A percentile compares a stretch with the other conserved stretches of the same genome.
phyloP scores from a whole-genome alignment of 2,113 vertebrate species.

The Sorex araneus region DNA sequence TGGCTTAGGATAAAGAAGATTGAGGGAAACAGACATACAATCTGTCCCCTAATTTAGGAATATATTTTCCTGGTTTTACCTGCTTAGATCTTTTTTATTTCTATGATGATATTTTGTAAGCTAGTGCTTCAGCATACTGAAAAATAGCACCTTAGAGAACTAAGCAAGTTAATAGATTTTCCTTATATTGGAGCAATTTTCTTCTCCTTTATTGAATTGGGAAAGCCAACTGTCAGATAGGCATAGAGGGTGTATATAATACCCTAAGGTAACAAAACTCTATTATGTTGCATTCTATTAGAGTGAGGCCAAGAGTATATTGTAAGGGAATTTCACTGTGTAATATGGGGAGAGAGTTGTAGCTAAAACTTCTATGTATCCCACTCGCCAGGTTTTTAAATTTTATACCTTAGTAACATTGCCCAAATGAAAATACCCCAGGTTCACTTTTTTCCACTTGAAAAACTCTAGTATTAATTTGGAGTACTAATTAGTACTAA shows the following conservation, averaged over 20 bases:
- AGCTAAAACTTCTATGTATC: conserved; percentile 27
- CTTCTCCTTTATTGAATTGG: conserved; percentile 69
- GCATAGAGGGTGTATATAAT: conserved; percentile 52
- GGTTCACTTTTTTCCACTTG: conserved; percentile 72
- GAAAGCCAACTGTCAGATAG: conserved; percentile 70
- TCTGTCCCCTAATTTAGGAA: conserved; percentile 57
- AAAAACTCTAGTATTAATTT: conserved; percentile 79
- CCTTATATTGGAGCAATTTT: conserved; percentile 64
- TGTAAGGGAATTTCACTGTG: conserved; percentile 45
- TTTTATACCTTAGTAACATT: neutral
- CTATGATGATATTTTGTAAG: conserved; percentile 65
- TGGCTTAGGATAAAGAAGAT: neutral
- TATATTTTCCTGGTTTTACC: neutral
- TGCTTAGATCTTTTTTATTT: conserved; percentile 31
- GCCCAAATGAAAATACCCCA: conserved; percentile 30
- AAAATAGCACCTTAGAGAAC: conserved; percentile 58
- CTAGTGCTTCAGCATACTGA: neutral
- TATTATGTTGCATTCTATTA: conserved; percentile 61
- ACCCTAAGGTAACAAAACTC: conserved; percentile 65
- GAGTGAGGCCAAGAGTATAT: conserved; percentile 21
- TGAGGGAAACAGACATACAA: neutral
- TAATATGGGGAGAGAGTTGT: conserved; percentile 10
- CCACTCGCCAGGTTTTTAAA: neutral
- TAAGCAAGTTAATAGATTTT: conserved; percentile 70
- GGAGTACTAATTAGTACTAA: too few species aligned